Evolutionary conservation across 2,113 vertebrate genomes (phyloP), one percentile per base, ranked within the genome.

Genomic region (Lasiurus cinereus): DNA sequence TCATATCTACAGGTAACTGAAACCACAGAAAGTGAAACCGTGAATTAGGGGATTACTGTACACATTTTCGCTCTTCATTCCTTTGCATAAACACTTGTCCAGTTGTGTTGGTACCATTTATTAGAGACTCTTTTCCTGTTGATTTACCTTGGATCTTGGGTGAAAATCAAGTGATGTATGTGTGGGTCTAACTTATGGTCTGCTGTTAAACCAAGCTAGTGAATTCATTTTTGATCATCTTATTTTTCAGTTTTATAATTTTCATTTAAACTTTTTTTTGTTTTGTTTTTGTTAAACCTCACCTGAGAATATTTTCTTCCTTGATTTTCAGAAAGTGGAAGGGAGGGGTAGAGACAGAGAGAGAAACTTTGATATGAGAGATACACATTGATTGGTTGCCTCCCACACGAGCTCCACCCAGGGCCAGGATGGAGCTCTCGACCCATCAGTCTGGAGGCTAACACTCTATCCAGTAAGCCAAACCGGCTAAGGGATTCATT

Each of bases 111-210:
- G 74, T 8, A 56, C 48, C 21, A 3, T 79, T 85, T 72, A 6
- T 90, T 85, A 33, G 31, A 67, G 13, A 84, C 13, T 22, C 80
- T 82, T 90, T 50, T 21, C 82, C 50, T 54, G 46, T 88, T 83
- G 70, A 91, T 78, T 64, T 36, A 46, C 24, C 36, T 67, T 91
- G 46, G 3, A n/a, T 76, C 62, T 78, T 88, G 52, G 31, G 85
- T 78, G 88, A 83, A 83, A 96, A 87, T 69, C 19, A 92, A 80
- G 4, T 79, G 77, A 69, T 67, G 27, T 64, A 31, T 86, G 70
- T n/a, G 3, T 90, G 27, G 18, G 56, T 80, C 54, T 90, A 39
- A 76, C 19, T 82, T 91, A 59, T n/a, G 24, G n/a, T 69, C 18
- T 83, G 27, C 52, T 70, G 0, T 86, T 76, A 62, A 91, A 22